A percentile compares a stretch with the other conserved stretches of the same genome.
Conservation (phyloP, 2,888 invertebrate species). For the Aphidoletes aphidimyza region DNA sequence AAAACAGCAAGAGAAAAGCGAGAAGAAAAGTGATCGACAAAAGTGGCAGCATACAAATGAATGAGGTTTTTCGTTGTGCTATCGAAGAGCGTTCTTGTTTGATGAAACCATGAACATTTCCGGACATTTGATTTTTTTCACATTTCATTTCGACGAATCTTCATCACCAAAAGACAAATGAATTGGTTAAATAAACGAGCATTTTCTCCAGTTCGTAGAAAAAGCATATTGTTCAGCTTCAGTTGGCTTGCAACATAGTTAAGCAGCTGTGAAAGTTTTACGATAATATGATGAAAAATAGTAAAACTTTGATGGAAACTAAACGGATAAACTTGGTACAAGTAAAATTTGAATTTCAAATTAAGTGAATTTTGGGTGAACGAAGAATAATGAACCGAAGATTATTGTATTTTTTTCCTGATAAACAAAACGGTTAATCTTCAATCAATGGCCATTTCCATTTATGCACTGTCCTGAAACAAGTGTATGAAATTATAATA, state of each 20-base stretch:
- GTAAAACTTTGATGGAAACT: neutral
- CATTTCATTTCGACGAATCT: no score
- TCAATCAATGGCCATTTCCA: neutral
- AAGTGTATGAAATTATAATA: neutral
- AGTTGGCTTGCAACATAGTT: no score
- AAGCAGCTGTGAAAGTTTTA: neutral
- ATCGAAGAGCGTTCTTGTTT: no score
- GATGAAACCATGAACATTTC: no score
- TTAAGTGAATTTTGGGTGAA: neutral
- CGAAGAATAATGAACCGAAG: neutral
- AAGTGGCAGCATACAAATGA: no score
- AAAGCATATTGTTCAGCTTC: no score
- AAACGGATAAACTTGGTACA: neutral
- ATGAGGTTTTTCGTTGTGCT: no score
- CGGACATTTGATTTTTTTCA: no score
- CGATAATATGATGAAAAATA: neutral
- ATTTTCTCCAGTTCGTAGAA: no score
- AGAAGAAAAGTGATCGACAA: no score
- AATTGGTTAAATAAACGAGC: no score
- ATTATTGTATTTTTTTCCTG: neutral
- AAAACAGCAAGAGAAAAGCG: neutral
- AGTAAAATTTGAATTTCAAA: slow-evolving; percentile 14
- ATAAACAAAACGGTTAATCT: neutral
- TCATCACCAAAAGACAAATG: no score
- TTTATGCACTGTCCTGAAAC: neutral